phyloP scores from a whole-genome alignment of 2,888 invertebrate species.

The Drosophila austrosaltans region DNA sequence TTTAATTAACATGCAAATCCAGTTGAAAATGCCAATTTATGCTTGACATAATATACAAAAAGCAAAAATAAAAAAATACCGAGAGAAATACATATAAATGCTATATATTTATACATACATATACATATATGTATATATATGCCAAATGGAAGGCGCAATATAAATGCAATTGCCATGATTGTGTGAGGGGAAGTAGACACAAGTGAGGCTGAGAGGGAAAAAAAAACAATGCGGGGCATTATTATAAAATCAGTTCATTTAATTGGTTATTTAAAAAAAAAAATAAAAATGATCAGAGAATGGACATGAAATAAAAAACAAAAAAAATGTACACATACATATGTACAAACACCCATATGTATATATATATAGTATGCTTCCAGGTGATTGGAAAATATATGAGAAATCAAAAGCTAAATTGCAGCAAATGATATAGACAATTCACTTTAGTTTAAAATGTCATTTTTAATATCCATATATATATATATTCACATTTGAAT shows the following conservation, averaged over 20 bases:
- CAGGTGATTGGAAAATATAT: neutral
- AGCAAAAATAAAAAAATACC: slow-evolving; percentile 36
- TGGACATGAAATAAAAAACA: neutral
- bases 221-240: slow-evolving; percentile 21
- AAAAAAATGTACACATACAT: neutral
- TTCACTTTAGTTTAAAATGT: neutral
- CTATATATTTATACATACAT: neutral
- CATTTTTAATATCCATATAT: neutral
- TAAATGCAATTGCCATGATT: slow-evolving; percentile 33
- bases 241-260: slow-evolving; percentile 20
- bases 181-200: neutral
- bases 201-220: slow-evolving; percentile 20
- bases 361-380: neutral
- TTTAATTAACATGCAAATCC: slow-evolving; percentile 79
- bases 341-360: neutral
- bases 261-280: slow-evolving; percentile 20
- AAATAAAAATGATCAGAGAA: slow-evolving; percentile 5
- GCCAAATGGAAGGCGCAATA: slow-evolving; percentile 27
- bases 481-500: neutral
- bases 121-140: neutral
- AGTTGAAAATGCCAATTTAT: slow-evolving; percentile 78
- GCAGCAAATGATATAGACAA: slow-evolving; percentile 2
- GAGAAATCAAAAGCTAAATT: neutral
- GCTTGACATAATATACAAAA: slow-evolving; percentile 74
- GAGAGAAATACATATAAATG: slow-evolving; percentile 1